Conservation (phyloP, 2,888 invertebrate species). For the Alviniconcha strummeri region DNA sequence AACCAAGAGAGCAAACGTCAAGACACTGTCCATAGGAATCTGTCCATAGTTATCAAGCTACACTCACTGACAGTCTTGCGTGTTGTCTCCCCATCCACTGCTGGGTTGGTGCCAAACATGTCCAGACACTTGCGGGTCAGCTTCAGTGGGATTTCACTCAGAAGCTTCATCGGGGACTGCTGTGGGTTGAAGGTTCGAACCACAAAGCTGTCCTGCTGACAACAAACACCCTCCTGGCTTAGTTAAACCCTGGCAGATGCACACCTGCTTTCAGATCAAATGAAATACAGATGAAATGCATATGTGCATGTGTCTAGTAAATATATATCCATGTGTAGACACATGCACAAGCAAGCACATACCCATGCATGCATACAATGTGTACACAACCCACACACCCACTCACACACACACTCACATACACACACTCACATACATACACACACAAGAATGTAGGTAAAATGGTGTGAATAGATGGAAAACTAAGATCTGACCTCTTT, state of each 20-base stretch:
- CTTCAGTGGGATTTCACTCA: constrained; percentile 84
- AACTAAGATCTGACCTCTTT: constrained; percentile 80
- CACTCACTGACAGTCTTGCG: constrained; percentile 70
- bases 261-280: neutral
- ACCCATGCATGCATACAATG: too few relatives aligned
- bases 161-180: constrained; percentile 76
- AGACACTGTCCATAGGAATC: too few relatives aligned
- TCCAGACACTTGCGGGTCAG: constrained; percentile 87
- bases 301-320: too few relatives aligned
- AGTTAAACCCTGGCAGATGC: neutral
- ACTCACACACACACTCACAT: neutral
- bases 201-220: constrained; percentile 84
- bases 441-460: neutral
- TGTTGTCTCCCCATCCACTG: constrained; percentile 81
- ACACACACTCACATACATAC: neutral
- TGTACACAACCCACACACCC: too few relatives aligned
- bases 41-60: too few relatives aligned
- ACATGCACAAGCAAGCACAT: too few relatives aligned
- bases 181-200: constrained; percentile 83
- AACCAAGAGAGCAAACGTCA: too few relatives aligned
- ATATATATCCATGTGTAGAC: too few relatives aligned
- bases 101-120: constrained; percentile 83
- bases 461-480: neutral
- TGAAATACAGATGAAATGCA: too few relatives aligned
- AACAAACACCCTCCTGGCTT: neutral